Conservation (phyloP, 2,888 invertebrate species). For the Yponomeuta evonymella region DNA sequence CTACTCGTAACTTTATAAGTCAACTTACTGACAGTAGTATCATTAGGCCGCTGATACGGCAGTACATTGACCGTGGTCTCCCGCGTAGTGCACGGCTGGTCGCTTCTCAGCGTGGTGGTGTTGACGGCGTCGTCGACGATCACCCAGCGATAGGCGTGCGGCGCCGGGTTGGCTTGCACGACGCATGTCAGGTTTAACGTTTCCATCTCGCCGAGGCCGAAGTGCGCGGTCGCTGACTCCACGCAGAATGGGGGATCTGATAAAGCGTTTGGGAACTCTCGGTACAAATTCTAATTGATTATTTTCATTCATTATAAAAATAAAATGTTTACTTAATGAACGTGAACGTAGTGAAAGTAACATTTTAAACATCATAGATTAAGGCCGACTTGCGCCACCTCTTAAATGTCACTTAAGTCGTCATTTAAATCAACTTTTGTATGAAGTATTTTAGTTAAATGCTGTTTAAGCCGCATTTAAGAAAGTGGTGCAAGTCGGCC, state of each 20-base stretch:
- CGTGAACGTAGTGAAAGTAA: no score
- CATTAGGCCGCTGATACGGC: conserved; percentile 49
- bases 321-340: no score
- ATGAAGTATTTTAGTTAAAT: no score
- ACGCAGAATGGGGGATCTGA: conserved; percentile 58
- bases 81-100: conserved; percentile 34
- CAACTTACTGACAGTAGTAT: conserved; percentile 48
- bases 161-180: conserved; percentile 49
- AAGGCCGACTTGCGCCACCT: no score
- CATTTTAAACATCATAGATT: no score
- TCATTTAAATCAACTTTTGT: no score
- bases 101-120: conserved; percentile 31
- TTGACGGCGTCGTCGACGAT: conserved; percentile 46
- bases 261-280: conserved; percentile 15
- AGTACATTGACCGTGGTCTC: conserved; percentile 44
- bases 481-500: neutral
- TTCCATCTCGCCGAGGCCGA: conserved; percentile 52
- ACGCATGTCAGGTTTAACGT: conserved; percentile 57
- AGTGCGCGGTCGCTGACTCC: conserved; percentile 44
- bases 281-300: neutral
- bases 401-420: no score
- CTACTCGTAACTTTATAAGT: neutral
- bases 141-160: conserved; percentile 52
- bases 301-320: conserved; percentile 4
- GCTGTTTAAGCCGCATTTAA: no score